These are phyloP conservation scores for Apistogramma diplotaenia DNA, from an alignment of 2,113 vertebrate genomes.

Conservation along the genomic window DNA sequence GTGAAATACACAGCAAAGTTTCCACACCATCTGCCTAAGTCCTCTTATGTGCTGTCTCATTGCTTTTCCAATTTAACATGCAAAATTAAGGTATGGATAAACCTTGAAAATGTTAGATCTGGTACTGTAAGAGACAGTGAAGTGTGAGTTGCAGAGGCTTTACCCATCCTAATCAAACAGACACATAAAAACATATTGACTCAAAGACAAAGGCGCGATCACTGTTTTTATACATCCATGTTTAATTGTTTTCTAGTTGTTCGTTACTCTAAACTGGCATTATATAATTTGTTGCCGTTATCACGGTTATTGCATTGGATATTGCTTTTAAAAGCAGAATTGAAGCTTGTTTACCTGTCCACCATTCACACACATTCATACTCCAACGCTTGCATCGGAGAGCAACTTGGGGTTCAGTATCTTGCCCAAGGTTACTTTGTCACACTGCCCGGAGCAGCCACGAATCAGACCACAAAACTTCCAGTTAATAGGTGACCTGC, in stretches of 20 bases:
- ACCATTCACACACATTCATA: too few species aligned
- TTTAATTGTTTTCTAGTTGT: accelerated
- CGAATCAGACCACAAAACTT: too few species aligned
- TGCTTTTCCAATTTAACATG: neutral
- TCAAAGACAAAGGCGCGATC: neutral
- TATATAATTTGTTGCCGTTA: neutral
- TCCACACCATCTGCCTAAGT: neutral
- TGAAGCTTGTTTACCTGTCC: neutral
- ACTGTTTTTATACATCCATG: neutral
- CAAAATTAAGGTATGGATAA: neutral
- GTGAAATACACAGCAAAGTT: constrained; percentile 3
- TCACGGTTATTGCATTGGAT: neutral
- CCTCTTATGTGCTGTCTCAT: neutral
- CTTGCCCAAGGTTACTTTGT: too few species aligned
- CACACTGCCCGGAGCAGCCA: too few species aligned
- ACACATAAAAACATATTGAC: neutral
- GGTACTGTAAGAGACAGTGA: neutral
- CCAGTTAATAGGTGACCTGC: too few species aligned
- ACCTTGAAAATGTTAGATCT: neutral
- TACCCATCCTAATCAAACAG: neutral
- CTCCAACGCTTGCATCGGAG: too few species aligned
- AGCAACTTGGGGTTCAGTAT: too few species aligned
- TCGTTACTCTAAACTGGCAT: neutral
- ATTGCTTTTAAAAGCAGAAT: neutral
- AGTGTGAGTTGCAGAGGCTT: neutral